phyloP scores from a whole-genome alignment of 2,797 vertebrate species.

The Argya squamiceps region DNA sequence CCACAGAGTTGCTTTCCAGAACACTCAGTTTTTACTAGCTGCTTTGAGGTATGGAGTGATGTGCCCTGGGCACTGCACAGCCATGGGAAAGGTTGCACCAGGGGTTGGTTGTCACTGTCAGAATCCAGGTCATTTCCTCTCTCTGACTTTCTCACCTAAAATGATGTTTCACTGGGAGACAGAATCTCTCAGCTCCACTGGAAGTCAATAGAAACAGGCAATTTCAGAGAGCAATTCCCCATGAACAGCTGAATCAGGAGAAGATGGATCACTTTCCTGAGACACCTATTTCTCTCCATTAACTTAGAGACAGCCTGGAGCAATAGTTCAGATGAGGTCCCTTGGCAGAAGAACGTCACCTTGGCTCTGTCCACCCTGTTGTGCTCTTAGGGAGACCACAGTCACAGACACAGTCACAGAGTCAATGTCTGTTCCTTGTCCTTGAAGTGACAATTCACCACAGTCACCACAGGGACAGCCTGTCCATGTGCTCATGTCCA shows the following conservation, averaged over 20 bases:
- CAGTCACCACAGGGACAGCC: not conserved
- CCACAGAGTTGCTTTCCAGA: not conserved
- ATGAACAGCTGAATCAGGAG: not conserved
- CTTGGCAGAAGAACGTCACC: not conserved
- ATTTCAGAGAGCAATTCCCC: conserved; percentile 33
- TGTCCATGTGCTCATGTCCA: not conserved
- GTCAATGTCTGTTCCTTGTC: accelerated
- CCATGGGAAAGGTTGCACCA: not conserved
- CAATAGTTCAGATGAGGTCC: not conserved
- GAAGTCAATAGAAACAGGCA: not conserved
- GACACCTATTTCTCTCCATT: conserved; percentile 37
- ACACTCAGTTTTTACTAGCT: not conserved
- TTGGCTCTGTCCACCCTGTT: not conserved
- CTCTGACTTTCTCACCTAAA: not conserved
- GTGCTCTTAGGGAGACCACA: not conserved
- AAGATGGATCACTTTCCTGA: conserved; percentile 14
- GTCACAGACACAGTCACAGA: not conserved
- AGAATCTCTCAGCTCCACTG: not conserved
- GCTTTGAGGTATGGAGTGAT: not conserved
- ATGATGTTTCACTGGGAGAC: not conserved
- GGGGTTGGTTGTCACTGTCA: not conserved
- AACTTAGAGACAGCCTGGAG: conserved; percentile 8
- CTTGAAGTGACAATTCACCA: not conserved
- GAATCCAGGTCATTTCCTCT: not conserved
- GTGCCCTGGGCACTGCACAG: not conserved